A percentile compares a stretch with the other conserved stretches of the same genome.
These are phyloP conservation scores for Anthonomus grandis DNA, from an alignment of 1,140 invertebrate genomes.

Conservation along the genomic window DNA sequence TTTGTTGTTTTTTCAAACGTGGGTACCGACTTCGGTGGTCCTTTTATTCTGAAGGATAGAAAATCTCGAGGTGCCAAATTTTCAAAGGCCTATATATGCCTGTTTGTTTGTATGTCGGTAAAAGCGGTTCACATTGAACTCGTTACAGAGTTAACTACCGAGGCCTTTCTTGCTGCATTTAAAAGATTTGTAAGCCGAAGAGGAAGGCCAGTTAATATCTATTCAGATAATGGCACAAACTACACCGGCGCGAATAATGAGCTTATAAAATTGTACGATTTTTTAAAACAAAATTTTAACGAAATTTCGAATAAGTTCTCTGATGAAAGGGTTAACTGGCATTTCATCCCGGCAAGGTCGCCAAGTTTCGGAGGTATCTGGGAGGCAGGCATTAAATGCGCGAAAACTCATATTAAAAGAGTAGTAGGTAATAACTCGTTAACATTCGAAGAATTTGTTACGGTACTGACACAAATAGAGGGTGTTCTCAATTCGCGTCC, in stretches of 20 bases:
- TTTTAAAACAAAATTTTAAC: not conserved
- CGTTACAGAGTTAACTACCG: not conserved
- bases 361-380: constrained; percentile 31
- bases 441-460: constrained; percentile 5
- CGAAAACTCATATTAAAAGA: constrained; percentile 22
- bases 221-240: constrained; percentile 24
- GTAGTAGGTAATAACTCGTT: constrained; percentile 2
- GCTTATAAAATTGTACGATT: constrained; percentile 2
- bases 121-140: constrained; percentile 8
- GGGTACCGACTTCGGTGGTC: not conserved
- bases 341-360: constrained; percentile 30
- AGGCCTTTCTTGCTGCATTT: not conserved
- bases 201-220: constrained; percentile 10
- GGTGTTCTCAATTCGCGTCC: no score
- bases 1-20: not conserved
- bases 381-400: constrained; percentile 10
- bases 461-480: constrained; percentile 5
- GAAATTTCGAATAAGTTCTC: not conserved
- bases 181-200: constrained; percentile 8
- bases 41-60: constrained; percentile 5
- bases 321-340: constrained; percentile 23
- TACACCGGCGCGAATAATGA: constrained; percentile 19
- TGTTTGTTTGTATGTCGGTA: constrained; percentile 6
- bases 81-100: constrained; percentile 2
- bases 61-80: constrained; percentile 5